Conservation (phyloP, 2,888 invertebrate species). For the Orthonychiurus folsomi region DNA sequence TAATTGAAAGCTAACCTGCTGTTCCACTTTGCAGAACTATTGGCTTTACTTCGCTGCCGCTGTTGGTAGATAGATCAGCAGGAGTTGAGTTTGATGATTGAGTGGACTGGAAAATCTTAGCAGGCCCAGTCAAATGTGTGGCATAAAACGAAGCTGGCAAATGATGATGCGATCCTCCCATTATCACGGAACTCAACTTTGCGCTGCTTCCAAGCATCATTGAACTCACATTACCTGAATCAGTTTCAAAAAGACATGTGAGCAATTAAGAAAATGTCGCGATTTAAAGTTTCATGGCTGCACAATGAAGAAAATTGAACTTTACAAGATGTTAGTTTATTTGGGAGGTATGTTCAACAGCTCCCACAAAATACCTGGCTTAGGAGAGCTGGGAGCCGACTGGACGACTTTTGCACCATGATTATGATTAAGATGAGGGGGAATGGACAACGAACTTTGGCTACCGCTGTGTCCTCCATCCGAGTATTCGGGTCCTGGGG, state of each 20-base stretch:
- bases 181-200: conserved; percentile 15
- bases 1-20: not conserved
- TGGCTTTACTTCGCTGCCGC: not conserved
- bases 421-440: conserved; percentile 44
- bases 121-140: not conserved
- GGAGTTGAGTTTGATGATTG: not conserved
- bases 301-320: no score
- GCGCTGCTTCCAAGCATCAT: not conserved
- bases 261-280: no score
- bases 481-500: conserved; percentile 70
- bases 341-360: no score
- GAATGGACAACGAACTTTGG: conserved; percentile 46
- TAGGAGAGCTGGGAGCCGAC: conserved; percentile 57
- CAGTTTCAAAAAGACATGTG: no score
- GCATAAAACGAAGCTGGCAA: conserved; percentile 11
- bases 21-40: not conserved
- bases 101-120: not conserved
- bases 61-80: not conserved
- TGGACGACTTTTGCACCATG: conserved; percentile 45
- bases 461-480: conserved; percentile 47
- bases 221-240: no score
- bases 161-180: conserved; percentile 18
- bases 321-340: no score
- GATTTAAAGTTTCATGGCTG: no score
- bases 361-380: conserved; percentile 44